Base-by-base conservation (phyloP, 1,140 invertebrate genomes). In the Neodiprion virginianus region DNA sequence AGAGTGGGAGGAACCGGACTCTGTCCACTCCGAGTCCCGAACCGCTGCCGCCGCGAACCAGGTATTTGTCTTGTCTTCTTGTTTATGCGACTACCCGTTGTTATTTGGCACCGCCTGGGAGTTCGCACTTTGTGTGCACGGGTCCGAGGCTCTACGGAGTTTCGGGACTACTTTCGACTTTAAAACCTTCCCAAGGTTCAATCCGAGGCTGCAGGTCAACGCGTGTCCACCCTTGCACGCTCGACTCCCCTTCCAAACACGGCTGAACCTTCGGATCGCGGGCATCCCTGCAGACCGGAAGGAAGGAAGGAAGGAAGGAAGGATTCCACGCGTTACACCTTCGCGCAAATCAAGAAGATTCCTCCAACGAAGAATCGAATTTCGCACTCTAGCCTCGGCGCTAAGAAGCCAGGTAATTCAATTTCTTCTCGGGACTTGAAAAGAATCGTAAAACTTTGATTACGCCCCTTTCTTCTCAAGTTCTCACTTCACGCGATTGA, bases 1-100 rank as follows among this genome's bases (percentile, higher is more conserved):
- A 7, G 61, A 71, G 65, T 49, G 79, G 80, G 82, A 81, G 84
- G 87, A 86, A 69, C 67, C 40, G 67, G 67, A 88, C 86, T 88
- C 86, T 88, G 88, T 89, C 87, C 87, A 88, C 87, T 88, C 81
- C 79, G 85, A 83, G 80, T 79, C 80, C 78, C 78, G 81, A 81
- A 83, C 82, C 79, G 81, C 80, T 78, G 80, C 77, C 82, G 82
- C 80, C 84, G 82, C 53, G 53, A 61, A 84, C 79, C 79, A 87
- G 85, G 87, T 89, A 89, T 89, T 89, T 89, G 87, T 89, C 88
- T 89, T 89, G 88, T 88, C 87, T 88, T 86, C 86, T 89, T 89
- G 88, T 89, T 89, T 89, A 89, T 89, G 88, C 87, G 88, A 89
- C 88, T 88, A 87, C 87, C 87, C 88, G 88, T 89, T 88, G 88